phyloP scores from a whole-genome alignment of 2,797 vertebrate species.

The Vespertilio murinus region DNA sequence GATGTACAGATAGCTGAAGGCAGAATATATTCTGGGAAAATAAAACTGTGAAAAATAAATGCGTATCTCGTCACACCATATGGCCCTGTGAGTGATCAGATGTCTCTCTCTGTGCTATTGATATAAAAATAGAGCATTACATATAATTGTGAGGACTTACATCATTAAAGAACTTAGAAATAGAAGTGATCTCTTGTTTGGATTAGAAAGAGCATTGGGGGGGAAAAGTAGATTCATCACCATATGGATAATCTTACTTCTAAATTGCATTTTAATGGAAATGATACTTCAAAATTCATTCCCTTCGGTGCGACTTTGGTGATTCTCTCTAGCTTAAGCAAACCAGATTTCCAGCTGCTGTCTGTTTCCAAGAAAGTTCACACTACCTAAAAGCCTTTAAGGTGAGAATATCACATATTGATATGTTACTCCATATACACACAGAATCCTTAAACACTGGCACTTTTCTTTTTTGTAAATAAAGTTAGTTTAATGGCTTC shows the following conservation, averaged over 20 bases:
- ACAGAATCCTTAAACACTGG: neutral
- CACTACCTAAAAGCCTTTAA: constrained; percentile 39
- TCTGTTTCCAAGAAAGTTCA: neutral
- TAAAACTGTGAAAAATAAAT: constrained; percentile 57
- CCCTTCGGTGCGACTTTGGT: constrained; percentile 50
- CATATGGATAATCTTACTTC: constrained; percentile 65
- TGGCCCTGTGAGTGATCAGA: constrained; percentile 56
- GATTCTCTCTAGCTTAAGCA: constrained; percentile 30
- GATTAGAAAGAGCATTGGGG: constrained; percentile 46
- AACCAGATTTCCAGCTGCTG: constrained; percentile 18
- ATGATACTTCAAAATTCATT: constrained; percentile 58
- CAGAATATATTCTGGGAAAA: constrained; percentile 57
- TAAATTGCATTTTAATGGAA: constrained; percentile 67
- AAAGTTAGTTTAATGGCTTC: neutral
- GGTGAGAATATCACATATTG: constrained; percentile 18
- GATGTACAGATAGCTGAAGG: neutral
- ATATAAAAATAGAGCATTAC: constrained; percentile 51
- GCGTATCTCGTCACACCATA: constrained; percentile 60
- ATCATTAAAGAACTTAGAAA: constrained; percentile 71
- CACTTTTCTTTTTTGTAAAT: neutral
- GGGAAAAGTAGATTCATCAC: constrained; percentile 52
- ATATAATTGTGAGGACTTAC: constrained; percentile 56
- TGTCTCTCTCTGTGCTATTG: constrained; percentile 36
- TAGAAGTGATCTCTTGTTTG: constrained; percentile 64
- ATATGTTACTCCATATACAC: neutral